Conservation (phyloP, 2,888 invertebrate genomes). For the Sceliomorpha sp. region DNA sequence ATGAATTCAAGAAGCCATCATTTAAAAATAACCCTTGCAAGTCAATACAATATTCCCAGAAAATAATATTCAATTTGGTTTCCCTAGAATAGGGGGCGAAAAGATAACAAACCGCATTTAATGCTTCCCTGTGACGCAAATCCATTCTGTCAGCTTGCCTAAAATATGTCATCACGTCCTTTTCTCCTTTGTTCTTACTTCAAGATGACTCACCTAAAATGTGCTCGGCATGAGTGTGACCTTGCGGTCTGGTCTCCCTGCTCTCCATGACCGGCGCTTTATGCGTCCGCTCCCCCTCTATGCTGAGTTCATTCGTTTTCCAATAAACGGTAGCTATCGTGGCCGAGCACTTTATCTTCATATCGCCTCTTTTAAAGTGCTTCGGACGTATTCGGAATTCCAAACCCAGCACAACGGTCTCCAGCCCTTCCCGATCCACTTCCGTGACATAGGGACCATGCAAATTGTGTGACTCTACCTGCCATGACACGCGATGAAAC, state of each 20-base stretch:
- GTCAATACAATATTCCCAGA: no score
- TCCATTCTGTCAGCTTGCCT: no score
- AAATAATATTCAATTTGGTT: no score
- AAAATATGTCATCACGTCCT: not conserved
- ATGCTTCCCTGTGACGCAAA: no score
- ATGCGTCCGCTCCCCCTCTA: conserved; percentile 86
- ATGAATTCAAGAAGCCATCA: no score
- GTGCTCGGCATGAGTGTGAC: conserved; percentile 85
- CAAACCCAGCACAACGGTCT: conserved; percentile 88
- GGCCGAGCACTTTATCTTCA: conserved; percentile 94
- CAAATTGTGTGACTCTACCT: conserved; percentile 81
- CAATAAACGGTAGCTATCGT: conserved; percentile 93
- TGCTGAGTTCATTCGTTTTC: conserved; percentile 93
- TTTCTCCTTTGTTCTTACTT: not conserved
- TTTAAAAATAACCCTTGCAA: no score
- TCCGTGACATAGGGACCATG: conserved; percentile 81
- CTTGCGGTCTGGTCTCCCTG: conserved; percentile 84
- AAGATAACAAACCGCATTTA: no score
- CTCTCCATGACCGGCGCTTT: conserved; percentile 88
- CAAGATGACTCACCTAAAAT: conserved; percentile 84
- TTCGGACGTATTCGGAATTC: conserved; percentile 90
- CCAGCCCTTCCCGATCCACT: conserved; percentile 84
- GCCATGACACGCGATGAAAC: conserved; percentile 44
- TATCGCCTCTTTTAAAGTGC: conserved; percentile 91
- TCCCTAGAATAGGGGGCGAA: no score